Percentiles rank a stretch among this genome's conserved stretches.
These are phyloP conservation scores for Rhinoderma darwinii DNA, from an alignment of 2,113 vertebrate genomes.

Conservation along the genomic window DNA sequence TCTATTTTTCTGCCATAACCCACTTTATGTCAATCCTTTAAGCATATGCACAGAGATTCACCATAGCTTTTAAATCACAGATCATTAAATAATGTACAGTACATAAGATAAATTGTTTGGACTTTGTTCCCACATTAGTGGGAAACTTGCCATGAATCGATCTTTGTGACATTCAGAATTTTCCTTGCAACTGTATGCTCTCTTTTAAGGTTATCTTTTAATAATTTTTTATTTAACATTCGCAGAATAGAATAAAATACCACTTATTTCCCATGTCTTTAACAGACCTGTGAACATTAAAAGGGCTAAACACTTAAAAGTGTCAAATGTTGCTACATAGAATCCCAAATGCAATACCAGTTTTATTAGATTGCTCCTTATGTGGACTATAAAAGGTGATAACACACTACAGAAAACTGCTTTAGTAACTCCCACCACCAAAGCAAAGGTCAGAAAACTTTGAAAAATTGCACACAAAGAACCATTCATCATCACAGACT, in stretches of 20 bases:
- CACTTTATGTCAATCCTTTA: background rate
- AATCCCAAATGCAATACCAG: background rate
- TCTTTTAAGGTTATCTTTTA: background rate
- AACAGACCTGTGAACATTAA: background rate
- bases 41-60: slow-evolving; percentile 19
- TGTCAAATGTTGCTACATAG: background rate
- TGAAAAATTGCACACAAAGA: background rate
- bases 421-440: background rate
- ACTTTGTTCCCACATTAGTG: background rate
- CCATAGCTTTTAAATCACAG: slow-evolving; percentile 16
- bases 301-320: background rate
- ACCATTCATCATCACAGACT: background rate
- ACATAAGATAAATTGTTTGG: background rate
- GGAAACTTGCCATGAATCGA: slow-evolving; percentile 11
- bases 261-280: background rate
- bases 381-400: background rate
- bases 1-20: background rate
- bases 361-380: background rate
- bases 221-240: background rate
- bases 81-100: slow-evolving; percentile 17
- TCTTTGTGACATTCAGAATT: slow-evolving; percentile 6
- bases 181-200: background rate
- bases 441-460: slow-evolving; percentile 22
- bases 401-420: background rate
- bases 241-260: background rate